These are phyloP conservation scores for Formicarius rufipectus DNA, from an alignment of 2,113 vertebrate genomes.

Conservation along the genomic window DNA sequence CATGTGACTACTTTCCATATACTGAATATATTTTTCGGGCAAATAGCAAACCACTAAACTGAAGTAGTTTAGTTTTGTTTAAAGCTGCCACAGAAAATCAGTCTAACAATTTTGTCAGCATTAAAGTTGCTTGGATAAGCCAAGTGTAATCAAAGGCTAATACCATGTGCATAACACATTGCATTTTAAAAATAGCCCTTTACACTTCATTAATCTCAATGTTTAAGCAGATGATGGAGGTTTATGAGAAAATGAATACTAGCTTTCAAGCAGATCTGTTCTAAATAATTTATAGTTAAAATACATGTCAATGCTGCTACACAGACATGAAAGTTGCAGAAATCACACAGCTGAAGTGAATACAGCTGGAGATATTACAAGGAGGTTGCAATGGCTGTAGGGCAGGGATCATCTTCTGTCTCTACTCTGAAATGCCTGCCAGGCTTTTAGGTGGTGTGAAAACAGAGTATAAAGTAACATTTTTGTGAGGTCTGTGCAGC, in stretches of 20 bases:
- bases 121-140: background rate
- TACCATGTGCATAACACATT: background rate
- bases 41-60: background rate
- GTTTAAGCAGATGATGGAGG: background rate
- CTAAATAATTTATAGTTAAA: conserved; percentile 23
- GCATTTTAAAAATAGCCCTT: conserved; percentile 6
- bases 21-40: background rate
- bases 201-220: background rate
- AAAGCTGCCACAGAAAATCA: background rate
- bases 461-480: background rate
- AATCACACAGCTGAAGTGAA: background rate
- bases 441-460: conserved; percentile 36
- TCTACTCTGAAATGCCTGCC: conserved; percentile 8
- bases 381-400: background rate
- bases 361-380: conserved; percentile 1
- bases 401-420: conserved; percentile 10
- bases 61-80: background rate
- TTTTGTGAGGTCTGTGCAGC: background rate
- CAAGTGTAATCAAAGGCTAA: background rate
- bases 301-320: background rate
- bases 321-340: background rate
- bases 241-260: background rate
- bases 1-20: background rate
- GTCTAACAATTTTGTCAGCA: background rate
- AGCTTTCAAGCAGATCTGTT: conserved; percentile 1